Conservation (phyloP, 2,888 invertebrate genomes). For the Cephonodes hylas region DNA sequence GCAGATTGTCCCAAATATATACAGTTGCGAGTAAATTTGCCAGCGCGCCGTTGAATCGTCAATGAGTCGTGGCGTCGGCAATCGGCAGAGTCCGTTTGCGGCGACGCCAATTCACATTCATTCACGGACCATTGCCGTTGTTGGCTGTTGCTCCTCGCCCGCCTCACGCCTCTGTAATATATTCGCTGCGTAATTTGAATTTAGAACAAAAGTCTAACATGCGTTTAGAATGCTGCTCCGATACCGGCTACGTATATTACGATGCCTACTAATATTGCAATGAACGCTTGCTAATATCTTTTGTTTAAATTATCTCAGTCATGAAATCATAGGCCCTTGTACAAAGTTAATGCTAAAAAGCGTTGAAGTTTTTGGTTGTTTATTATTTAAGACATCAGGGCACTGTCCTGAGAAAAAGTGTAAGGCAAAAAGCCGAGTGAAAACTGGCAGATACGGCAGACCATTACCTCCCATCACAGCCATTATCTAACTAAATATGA, state of each 20-base stretch:
- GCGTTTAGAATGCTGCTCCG: neutral
- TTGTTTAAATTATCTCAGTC: no score
- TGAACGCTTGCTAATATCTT: no score
- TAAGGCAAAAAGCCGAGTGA: neutral
- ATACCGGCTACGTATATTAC: no score
- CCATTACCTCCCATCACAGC: neutral
- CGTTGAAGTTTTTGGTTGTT: neutral
- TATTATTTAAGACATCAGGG: neutral
- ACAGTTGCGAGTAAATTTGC: slow-evolving; percentile 63
- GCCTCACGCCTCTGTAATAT: slow-evolving; percentile 41
- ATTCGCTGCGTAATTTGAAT: slow-evolving; percentile 57
- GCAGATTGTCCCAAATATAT: slow-evolving; percentile 33
- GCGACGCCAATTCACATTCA: slow-evolving; percentile 71
- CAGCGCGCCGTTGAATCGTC: slow-evolving; percentile 38
- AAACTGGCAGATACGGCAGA: neutral
- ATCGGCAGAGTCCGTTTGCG: slow-evolving; percentile 71
- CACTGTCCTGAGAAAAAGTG: neutral
- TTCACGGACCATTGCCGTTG: slow-evolving; percentile 36
- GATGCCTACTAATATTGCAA: no score
- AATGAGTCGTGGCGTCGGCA: slow-evolving; percentile 72
- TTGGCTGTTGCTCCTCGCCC: slow-evolving; percentile 40
- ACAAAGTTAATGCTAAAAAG: neutral
- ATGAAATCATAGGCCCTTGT: no score
- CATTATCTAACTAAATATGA: slow-evolving; percentile 75
- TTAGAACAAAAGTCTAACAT: slow-evolving; percentile 42